Conservation (phyloP, 1,140 invertebrate genomes). For the Thaumatotibia leucotreta region DNA sequence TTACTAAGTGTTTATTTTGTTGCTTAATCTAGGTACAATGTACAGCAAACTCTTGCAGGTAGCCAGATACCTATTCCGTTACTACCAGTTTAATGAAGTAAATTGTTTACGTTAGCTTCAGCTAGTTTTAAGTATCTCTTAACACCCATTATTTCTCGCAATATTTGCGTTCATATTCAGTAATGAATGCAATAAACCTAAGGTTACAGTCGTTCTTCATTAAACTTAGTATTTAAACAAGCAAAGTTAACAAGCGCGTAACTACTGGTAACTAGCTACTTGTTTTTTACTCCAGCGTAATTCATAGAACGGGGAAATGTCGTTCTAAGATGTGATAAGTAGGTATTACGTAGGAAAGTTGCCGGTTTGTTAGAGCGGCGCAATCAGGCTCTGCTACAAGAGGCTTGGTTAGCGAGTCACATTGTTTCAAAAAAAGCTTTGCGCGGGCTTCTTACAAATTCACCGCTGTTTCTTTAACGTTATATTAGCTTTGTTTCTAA, state of each 20-base stretch:
- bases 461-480: slow-evolving; percentile 52
- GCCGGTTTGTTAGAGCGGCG: slow-evolving; percentile 21
- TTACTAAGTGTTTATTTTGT: background rate
- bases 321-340: slow-evolving; percentile 10
- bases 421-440: slow-evolving; percentile 49
- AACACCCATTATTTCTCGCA: background rate
- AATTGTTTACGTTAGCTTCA: background rate
- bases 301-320: background rate
- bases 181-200: background rate
- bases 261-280: background rate
- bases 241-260: background rate
- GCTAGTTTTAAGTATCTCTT: background rate
- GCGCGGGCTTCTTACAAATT: slow-evolving; percentile 44
- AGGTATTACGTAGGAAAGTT: slow-evolving; percentile 4
- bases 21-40: background rate
- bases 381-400: slow-evolving; percentile 31
- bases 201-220: background rate
- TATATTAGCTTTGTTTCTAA: slow-evolving; percentile 60
- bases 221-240: background rate
- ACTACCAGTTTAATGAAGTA: background rate
- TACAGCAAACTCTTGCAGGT: background rate
- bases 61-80: too few relatives aligned
- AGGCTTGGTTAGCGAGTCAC: slow-evolving; percentile 31
- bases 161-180: background rate
- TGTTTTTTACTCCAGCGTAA: background rate